Percentiles rank a stretch among this genome's conserved stretches.
These are phyloP conservation scores for Boloria selene DNA, from an alignment of 2,888 invertebrate genomes.

Conservation along the genomic window DNA sequence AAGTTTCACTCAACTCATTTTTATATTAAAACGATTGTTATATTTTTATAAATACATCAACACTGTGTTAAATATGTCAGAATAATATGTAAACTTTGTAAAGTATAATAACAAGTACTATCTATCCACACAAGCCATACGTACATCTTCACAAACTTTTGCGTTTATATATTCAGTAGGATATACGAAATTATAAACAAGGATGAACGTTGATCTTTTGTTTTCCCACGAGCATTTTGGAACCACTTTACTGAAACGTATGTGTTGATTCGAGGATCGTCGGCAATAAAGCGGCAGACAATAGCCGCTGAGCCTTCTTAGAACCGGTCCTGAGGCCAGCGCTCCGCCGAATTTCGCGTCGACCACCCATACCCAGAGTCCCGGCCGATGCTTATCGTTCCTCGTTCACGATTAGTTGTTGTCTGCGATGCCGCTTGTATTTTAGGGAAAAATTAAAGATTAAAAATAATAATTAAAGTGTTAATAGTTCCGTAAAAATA, in stretches of 20 bases:
- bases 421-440: slow-evolving; percentile 1
- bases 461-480: too few relatives aligned
- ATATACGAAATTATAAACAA: neutral
- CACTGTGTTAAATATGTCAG: too few relatives aligned
- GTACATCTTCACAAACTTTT: too few relatives aligned
- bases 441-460: too few relatives aligned
- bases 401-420: slow-evolving; percentile 71
- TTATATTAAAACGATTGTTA: too few relatives aligned
- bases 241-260: slow-evolving; percentile 29
- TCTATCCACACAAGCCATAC: too few relatives aligned
- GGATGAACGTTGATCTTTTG: neutral
- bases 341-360: slow-evolving; percentile 79
- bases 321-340: slow-evolving; percentile 75
- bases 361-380: slow-evolving; percentile 72
- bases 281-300: slow-evolving; percentile 75
- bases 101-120: too few relatives aligned
- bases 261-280: slow-evolving; percentile 44
- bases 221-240: slow-evolving; percentile 13
- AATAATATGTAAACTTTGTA: too few relatives aligned
- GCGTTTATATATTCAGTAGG: too few relatives aligned
- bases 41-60: too few relatives aligned
- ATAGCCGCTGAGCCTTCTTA: slow-evolving; percentile 73
- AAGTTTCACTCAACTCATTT: too few relatives aligned
- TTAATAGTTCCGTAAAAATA: neutral
- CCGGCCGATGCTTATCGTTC: slow-evolving; percentile 74